A percentile compares a stretch with the other conserved stretches of the same genome.
These are phyloP conservation scores for Cephalopholis sonnerati DNA, from an alignment of 2,113 vertebrate genomes.

Conservation along the genomic window DNA sequence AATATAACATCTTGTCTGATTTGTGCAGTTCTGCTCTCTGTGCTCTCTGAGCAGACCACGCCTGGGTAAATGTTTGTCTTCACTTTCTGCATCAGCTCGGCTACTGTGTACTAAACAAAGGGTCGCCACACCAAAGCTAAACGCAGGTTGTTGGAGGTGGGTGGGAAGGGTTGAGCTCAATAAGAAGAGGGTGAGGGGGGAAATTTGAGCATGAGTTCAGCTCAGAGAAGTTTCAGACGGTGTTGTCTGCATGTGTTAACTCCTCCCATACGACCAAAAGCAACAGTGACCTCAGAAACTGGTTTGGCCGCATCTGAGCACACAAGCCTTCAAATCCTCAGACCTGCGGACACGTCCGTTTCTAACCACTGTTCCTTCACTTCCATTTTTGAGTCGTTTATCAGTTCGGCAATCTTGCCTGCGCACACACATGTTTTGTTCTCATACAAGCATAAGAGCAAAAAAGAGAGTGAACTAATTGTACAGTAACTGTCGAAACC, in stretches of 20 bases:
- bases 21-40: background rate
- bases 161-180: constrained; percentile 32
- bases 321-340: constrained; percentile 17
- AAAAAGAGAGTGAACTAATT: background rate
- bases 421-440: background rate
- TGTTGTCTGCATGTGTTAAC: constrained; percentile 10
- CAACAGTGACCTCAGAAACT: constrained; percentile 62
- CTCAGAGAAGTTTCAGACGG: constrained; percentile 24
- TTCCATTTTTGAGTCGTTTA: background rate
- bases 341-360: background rate
- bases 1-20: constrained; percentile 9
- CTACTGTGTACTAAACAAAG: constrained; percentile 64
- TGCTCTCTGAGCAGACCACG: background rate
- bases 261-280: constrained; percentile 55
- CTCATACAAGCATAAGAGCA: background rate
- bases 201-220: constrained; percentile 30
- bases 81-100: constrained; percentile 14
- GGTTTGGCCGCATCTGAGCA: constrained; percentile 67
- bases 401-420: background rate
- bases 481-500: constrained; percentile 47
- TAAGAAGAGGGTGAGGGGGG: background rate
- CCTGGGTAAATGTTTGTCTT: constrained; percentile 64
- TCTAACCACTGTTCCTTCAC: constrained; percentile 21
- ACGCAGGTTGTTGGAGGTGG: constrained; percentile 2
- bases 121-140: constrained; percentile 22